Conservation (phyloP, 2,113 vertebrate species). For the Trinectes maculatus region DNA sequence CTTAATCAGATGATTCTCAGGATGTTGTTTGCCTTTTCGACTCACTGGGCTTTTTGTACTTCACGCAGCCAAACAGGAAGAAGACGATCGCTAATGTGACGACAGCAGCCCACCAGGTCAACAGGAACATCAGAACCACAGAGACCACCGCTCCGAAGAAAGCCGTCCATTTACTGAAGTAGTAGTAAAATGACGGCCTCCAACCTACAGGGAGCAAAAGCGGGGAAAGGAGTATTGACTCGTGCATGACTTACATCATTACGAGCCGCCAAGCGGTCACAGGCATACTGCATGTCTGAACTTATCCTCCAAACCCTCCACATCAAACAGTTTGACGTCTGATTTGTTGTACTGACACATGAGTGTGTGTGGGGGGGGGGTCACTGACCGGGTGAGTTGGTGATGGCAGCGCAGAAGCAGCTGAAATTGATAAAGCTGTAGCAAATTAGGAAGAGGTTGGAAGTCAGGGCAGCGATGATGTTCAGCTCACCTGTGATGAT, state of each 20-base stretch:
- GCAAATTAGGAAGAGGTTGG: conserved; percentile 85
- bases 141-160: conserved; percentile 78
- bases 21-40: not conserved
- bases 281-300: too few relatives aligned
- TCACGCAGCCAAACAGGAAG: conserved; percentile 78
- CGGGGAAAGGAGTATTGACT: not conserved
- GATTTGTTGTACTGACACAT: too few relatives aligned
- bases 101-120: conserved; percentile 84
- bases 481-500: conserved; percentile 77
- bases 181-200: conserved; percentile 80
- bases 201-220: conserved; percentile 67
- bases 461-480: conserved; percentile 78
- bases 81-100: conserved; percentile 74
- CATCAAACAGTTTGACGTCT: too few relatives aligned
- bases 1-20: too few relatives aligned
- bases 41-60: conserved; percentile 82
- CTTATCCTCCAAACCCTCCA: too few relatives aligned
- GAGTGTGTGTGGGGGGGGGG: too few relatives aligned
- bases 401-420: conserved; percentile 83
- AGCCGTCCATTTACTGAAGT: conserved; percentile 79
- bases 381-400: conserved; percentile 80
- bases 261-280: too few relatives aligned
- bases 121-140: conserved; percentile 82
- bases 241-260: too few relatives aligned
- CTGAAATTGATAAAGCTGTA: conserved; percentile 85